Evolutionary conservation across 2,113 vertebrate species (phyloP).

Genomic region (Sterrhoptilus dennistouni): DNA sequence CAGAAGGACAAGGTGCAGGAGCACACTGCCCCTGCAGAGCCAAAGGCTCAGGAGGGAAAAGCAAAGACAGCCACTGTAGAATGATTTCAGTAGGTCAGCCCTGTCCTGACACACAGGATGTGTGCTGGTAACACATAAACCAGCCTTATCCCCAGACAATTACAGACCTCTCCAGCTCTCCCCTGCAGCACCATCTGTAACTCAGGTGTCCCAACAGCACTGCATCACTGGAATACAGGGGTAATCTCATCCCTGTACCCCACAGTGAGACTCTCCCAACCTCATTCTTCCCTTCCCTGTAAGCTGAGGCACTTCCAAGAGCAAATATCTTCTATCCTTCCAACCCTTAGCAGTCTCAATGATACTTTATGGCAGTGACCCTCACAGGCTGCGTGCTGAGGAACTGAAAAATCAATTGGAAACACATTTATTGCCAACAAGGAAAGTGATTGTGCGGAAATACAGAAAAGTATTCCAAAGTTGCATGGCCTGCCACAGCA

Average conservation of each 20-base stretch:
- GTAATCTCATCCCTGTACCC: not conserved
- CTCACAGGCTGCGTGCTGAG: not conserved
- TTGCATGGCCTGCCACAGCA: not conserved
- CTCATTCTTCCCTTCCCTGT: not conserved
- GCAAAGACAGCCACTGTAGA: not conserved
- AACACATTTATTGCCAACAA: not conserved
- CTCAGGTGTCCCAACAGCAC: not conserved
- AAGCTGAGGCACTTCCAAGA: not conserved
- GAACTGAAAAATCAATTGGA: not conserved
- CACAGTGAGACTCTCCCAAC: not conserved
- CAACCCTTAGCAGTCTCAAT: not conserved
- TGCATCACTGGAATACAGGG: not conserved
- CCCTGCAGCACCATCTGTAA: not conserved
- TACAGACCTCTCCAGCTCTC: not conserved
- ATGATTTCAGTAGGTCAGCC: not conserved
- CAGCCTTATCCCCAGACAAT: not conserved
- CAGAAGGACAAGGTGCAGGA: not conserved
- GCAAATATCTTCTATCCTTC: not conserved
- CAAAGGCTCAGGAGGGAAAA: not conserved
- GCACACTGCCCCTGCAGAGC: not conserved
- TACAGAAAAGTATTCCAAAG: not conserved
- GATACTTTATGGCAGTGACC: not conserved
- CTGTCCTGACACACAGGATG: not conserved
- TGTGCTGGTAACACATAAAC: rapidly evolving
- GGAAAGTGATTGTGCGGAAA: not conserved